Percentiles rank a stretch among this genome's conserved stretches.
These are phyloP conservation scores for Metacarcinus magister DNA, from an alignment of 2,888 invertebrate species.

Conservation along the genomic window DNA sequence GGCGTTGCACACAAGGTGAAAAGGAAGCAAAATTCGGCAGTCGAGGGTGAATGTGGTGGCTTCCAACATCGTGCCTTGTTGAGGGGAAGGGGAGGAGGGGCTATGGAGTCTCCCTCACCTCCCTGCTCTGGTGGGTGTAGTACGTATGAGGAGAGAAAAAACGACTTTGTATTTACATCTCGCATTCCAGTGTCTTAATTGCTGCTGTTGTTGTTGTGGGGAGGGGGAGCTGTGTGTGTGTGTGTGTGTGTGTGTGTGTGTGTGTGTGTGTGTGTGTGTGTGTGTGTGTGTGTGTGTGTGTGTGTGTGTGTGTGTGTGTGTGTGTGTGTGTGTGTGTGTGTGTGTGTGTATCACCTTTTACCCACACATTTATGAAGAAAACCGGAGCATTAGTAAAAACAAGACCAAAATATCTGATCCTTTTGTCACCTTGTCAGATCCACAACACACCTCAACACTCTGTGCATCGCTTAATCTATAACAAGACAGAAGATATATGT, in stretches of 20 bases:
- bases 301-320: conserved; percentile 10
- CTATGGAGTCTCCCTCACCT: background rate
- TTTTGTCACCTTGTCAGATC: background rate
- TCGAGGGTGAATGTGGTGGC: background rate
- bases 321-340: conserved; percentile 26
- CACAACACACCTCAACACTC: background rate
- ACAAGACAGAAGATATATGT: background rate
- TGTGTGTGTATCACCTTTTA: background rate
- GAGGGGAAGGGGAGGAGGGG: background rate
- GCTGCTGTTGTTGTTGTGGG: background rate
- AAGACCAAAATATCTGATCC: background rate
- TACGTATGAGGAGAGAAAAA: background rate
- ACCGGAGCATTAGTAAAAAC: background rate
- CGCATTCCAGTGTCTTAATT: no score
- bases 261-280: background rate
- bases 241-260: background rate
- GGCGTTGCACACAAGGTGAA: background rate
- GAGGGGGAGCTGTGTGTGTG: background rate
- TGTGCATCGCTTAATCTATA: background rate
- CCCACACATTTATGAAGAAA: background rate
- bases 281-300: background rate
- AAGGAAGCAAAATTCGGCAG: background rate
- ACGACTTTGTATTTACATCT: background rate
- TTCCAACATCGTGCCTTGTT: background rate
- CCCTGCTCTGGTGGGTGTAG: background rate